These are phyloP conservation scores for Callopanchax toddi DNA, from an alignment of 2,113 vertebrate species.

Conservation along the genomic window DNA sequence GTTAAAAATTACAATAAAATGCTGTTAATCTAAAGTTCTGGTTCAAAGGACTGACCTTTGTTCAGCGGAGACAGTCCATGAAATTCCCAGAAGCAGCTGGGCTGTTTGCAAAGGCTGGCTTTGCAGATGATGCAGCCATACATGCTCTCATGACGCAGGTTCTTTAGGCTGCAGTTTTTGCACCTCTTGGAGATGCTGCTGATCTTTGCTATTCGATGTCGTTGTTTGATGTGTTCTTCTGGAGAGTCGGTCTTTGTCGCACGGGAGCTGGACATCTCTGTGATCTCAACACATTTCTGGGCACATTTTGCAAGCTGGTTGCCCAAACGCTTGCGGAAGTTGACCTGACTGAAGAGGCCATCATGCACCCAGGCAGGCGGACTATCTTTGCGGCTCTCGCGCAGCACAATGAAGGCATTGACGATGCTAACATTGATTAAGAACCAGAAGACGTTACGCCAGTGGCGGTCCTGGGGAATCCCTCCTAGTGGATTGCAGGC, in stretches of 20 bases:
- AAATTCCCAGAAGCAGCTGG: slow-evolving; percentile 78
- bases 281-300: slow-evolving; percentile 39
- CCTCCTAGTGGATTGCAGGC: slow-evolving; percentile 80
- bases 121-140: slow-evolving; percentile 71
- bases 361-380: slow-evolving; percentile 76
- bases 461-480: slow-evolving; percentile 70
- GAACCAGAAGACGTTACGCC: slow-evolving; percentile 81
- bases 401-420: slow-evolving; percentile 81
- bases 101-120: slow-evolving; percentile 72
- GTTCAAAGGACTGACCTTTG: slow-evolving; percentile 52
- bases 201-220: slow-evolving; percentile 71
- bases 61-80: slow-evolving; percentile 55
- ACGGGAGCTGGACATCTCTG: slow-evolving; percentile 23
- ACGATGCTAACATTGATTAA: slow-evolving; percentile 80
- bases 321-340: slow-evolving; percentile 77
- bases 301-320: slow-evolving; percentile 75
- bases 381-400: slow-evolving; percentile 77
- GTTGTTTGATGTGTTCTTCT: slow-evolving; percentile 1
- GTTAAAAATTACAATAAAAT: neutral
- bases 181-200: slow-evolving; percentile 65
- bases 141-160: slow-evolving; percentile 66
- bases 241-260: neutral
- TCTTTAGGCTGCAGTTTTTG: slow-evolving; percentile 71
- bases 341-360: slow-evolving; percentile 76
- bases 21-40: too few species aligned